A percentile compares a stretch with the other conserved stretches of the same genome.
phyloP scores from a whole-genome alignment of 2,888 invertebrate species.

The Branchipolynoe longqiensis region DNA sequence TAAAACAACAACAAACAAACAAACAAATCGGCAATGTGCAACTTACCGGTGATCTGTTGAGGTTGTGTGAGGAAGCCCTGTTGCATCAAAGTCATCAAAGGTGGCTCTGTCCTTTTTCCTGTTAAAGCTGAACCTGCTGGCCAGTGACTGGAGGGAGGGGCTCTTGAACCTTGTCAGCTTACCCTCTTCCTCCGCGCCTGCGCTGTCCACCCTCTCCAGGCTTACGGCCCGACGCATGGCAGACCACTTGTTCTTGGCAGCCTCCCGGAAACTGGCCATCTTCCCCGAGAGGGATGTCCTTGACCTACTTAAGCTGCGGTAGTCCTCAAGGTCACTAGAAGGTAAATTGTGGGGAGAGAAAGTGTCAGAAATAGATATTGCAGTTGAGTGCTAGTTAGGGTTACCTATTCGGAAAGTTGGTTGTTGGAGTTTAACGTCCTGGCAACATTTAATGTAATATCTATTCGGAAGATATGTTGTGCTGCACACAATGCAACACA shows the following conservation, averaged over 20 bases:
- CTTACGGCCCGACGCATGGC: constrained; percentile 57
- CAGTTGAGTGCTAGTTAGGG: no score
- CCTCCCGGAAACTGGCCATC: constrained; percentile 57
- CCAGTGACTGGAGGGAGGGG: constrained; percentile 52
- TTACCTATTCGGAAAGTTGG: no score
- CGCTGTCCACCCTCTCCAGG: constrained; percentile 58
- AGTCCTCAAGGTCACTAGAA: constrained; percentile 59
- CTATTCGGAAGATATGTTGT: no score
- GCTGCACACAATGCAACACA: no score
- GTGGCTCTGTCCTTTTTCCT: constrained; percentile 29
- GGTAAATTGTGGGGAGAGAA: no score
- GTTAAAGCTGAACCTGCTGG: constrained; percentile 3
- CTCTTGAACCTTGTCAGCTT: constrained; percentile 8
- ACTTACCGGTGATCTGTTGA: no score
- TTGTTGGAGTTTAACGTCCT: no score
- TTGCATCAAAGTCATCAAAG: neutral
- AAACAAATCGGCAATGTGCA: no score
- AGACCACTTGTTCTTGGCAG: constrained; percentile 49
- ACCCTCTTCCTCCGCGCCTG: neutral
- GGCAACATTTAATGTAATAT: no score
- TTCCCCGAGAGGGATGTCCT: constrained; percentile 52
- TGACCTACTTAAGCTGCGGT: constrained; percentile 55
- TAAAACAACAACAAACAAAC: no score
- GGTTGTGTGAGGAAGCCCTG: no score
- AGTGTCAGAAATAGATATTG: no score